Conservation (phyloP, 2,888 invertebrate species). For the Branchellion lobata region DNA sequence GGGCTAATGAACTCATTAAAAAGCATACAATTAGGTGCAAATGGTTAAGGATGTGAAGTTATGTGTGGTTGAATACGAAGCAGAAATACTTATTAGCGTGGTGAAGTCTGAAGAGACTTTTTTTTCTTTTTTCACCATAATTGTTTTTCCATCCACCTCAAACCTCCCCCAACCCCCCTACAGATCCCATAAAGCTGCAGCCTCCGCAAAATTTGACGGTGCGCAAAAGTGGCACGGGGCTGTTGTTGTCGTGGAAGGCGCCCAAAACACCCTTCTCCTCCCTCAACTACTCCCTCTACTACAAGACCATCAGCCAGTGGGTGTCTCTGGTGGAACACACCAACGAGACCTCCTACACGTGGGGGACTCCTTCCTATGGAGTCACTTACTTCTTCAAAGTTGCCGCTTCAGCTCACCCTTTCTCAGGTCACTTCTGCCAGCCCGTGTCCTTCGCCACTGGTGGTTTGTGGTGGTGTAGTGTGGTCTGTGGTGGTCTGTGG, state of each 20-base stretch:
- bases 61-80: too few relatives aligned
- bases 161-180: neutral
- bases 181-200: neutral
- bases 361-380: constrained; percentile 51
- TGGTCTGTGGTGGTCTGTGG: too few relatives aligned
- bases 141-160: neutral
- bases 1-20: too few relatives aligned
- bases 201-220: constrained; percentile 27
- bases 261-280: constrained; percentile 54
- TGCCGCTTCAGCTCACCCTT: constrained; percentile 33
- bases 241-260: constrained; percentile 17
- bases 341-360: constrained; percentile 49
- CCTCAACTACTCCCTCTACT: constrained; percentile 57
- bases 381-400: constrained; percentile 51
- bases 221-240: neutral
- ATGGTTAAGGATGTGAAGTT: too few relatives aligned
- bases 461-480: constrained; percentile 44
- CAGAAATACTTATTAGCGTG: too few relatives aligned
- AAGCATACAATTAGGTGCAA: too few relatives aligned
- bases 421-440: constrained; percentile 34
- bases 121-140: too few relatives aligned
- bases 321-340: constrained; percentile 46
- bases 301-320: constrained; percentile 52
- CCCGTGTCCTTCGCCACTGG: constrained; percentile 44
- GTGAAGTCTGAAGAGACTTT: too few relatives aligned